Base-by-base conservation (phyloP, 2,888 invertebrate genomes). In the Meteorus colon region DNA sequence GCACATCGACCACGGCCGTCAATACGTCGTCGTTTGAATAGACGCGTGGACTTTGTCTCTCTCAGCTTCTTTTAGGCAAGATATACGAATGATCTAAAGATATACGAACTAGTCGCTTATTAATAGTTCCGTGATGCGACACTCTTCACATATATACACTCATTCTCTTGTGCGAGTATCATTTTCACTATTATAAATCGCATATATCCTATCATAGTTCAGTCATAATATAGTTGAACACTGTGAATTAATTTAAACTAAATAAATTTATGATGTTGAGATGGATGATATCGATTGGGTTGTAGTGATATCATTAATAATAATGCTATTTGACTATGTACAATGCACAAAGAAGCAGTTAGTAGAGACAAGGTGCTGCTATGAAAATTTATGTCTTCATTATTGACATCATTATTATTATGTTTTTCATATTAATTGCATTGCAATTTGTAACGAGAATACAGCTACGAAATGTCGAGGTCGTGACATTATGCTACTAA, bases 51-150 rank as follows among this genome's bases (percentile, higher is more conserved):
- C 62, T 62, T 62, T 62, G 62, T 62, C 31, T 14, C 62, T 6
- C 62, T 62, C 62, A 29, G 14, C 62, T 62, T 62, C 62, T 62
- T 62, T 31, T 29, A 62, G 62, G 10, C 62, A 62, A 62, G 62
- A 29, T 14, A 55, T 19, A 55, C 55, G 55, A 10, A 55, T 62
- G 29, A 62, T 62, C 62, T 62, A 62, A 62, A 62, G 31, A 62
- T 62, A 62, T 16, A 62, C 62, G 29, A 62, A 62, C 62, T 31
- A 31, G 29, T 62, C 16, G 31, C 62, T 62, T 62, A 62, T 62
- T 62, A 29, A 62, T 62, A 62, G 62, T 29, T 62, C 27, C 27
- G 5, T 14, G 62, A 62, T 16, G n/a, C 16, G 29, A 29, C 31
- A 31, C n/a, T 4, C n/a, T 31, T 4, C 27, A 31, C 10, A 31